Base-by-base conservation (phyloP, 2,113 vertebrate species). In the Microcebus tavaratra region DNA sequence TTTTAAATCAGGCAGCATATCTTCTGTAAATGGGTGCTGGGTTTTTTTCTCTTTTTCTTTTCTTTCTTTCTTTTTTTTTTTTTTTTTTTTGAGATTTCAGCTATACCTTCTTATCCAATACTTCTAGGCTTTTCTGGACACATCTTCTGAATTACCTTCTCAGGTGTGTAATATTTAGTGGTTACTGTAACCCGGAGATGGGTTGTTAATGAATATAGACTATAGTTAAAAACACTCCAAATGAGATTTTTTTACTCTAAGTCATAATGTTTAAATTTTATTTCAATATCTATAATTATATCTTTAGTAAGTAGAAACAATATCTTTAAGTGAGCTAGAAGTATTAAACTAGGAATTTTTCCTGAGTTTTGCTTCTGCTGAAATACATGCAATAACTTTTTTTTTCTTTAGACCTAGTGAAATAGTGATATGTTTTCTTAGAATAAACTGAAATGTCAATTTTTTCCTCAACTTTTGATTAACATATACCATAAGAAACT, bases 321-420 rank as follows among this genome's bases (percentile, higher is more conserved):
- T 55, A 76, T 72, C 9, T 25, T 81, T 81, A 73, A 39, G 91
- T 80, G 42, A 90, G 23, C 12, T 82, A 82, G 23, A 95, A 93
- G 68, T 87, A 50, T 13, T 68, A 75, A 90, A 50, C 88, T 55
- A 34, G 25, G 39, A 45, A 27, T 42, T 91, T 87, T 67, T n/a
- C 18, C 31, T 31, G n/a, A 68, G 6, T 79, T 94, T 97, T 91
- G 0, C 13, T 88, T 95, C 42, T 84, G n/a, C 23, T 94, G 21
- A 89, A 88, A 61, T 70, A 50, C 17, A 75, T 80, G 0, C 1
- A 75, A 25, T 45, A 80, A 63, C 65, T 45, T 92, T 89, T 80
- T 48, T 83, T 97, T 95, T 94, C 27, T 61, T 95, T 88, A 97
- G 61, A 84, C 50, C 70, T 91, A 88, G 57, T 84, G 36, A 70